Evolutionary conservation across 1,140 invertebrate species (phyloP), one percentile per base, ranked within the genome.

Genomic region (Cotesia glomerata): DNA sequence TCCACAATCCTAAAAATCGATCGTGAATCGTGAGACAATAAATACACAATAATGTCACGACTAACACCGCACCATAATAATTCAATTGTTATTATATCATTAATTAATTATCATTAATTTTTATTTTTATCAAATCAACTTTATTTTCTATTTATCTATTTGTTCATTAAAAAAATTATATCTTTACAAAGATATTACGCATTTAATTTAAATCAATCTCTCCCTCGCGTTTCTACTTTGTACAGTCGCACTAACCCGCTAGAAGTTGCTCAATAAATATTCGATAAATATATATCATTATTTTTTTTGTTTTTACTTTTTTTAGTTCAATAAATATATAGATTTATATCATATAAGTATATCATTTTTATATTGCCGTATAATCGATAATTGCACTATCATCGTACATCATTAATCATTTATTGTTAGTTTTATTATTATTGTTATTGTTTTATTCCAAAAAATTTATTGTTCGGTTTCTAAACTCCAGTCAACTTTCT

Each of bases 231-330:
- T 76, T 65, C 78, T 84, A 83, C 79, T 85, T 85, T 83, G 81
- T 85, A 84, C 82, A 85, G 82, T 72, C 75, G 79, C 77, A 71
- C 80, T 84, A 85, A 76, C 79, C 69, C 75, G 75, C 79, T 82
- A 83, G 26, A 26, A 80, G 77, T 83, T 82, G 78, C 81, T 85
- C 76, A 83, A 86, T 86, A 85, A 85, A 86, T 86, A 83, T 84
- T 85, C 80, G 81, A 85, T 85, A 85, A 85, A 86, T 86, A 85
- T 84, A 78, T 77, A 76, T 81, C 79, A 81, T 73, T 66, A 78
- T 76, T 80, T 78, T 81, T 69, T 70, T 75, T 54, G 72, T 70
- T 73, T 77, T 76, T 74, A 76, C 35, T 16, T 14, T 76, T 76
- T 65, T 72, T 54, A 70, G 79, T 74, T 71, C 75, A 77, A 75